Base-by-base conservation (phyloP, 2,113 vertebrate species). In the Epinephelus moara region DNA sequence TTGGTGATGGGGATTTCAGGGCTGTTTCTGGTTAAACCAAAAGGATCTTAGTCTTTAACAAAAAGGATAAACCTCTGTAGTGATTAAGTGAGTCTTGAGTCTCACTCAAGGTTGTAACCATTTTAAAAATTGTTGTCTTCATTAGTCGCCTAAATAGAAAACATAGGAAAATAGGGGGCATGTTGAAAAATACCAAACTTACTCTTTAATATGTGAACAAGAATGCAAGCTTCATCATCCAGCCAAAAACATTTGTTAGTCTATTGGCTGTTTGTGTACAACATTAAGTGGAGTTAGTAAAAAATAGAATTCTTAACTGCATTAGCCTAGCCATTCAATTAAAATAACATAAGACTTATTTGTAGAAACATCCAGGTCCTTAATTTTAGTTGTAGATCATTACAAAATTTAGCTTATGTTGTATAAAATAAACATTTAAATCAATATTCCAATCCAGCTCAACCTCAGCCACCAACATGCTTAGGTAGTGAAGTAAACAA, bases 401-500 rank as follows among this genome's bases (percentile, higher is more conserved):
- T 45, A 45, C 42, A 11, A 45, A 11, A 45, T 45, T 10, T 45
- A 45, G 11, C 42, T 45, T 11, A 12, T 11, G 42, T 45, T 45
- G 42, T 12, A 11, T 42, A 45, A 45, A 45, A 45, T 45, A 11
- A 37, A 37, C 2, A 55, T 27, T 8, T 0, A 33, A 10, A 40
- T 50, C 19, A 12, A 25, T 67, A 23, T 14, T 61, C 17, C 17
- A 10, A 37, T 45, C n/a, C 70, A 75, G 27, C 37, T 40, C 50
- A 82, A 37, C 10, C 17, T 33, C 19, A 53, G 57, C 11, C 5
- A 33, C 49, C 49, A 68, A 45, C 40, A 85, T 45, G 55, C 19
- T 33, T 47, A 75, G 61, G 6, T 42, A 18, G 9, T 56, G 49
- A 63, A 18, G 42, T 63, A 37, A 87, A 87, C 53, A 88, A 81